Base-by-base conservation (phyloP, 2,888 invertebrate genomes). In the Eurytoma californica region DNA sequence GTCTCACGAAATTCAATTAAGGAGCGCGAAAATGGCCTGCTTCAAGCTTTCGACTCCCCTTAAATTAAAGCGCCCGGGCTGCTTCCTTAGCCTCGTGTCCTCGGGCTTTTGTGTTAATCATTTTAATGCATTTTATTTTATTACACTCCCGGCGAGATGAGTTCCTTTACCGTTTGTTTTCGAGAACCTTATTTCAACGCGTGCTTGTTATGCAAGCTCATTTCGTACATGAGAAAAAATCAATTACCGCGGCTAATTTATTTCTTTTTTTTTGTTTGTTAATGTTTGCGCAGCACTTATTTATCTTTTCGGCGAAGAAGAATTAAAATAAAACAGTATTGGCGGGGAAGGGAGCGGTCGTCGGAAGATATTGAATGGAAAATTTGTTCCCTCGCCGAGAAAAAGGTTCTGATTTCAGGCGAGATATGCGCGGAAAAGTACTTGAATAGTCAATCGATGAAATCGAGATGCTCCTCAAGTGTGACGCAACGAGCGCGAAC, bases 1-100 rank as follows among this genome's bases (percentile, higher is more conserved):
- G 63, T 63, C 57, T 69, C 63, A 53, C 63, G 63, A 69, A 69
- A 76, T 76, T 76, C 76, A 76, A 76, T 76, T 76, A 76, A 63
- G 49, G 9, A 49, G 69, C 55, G 63, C 63, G 47, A 57, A 69
- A 74, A 58, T 69, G 55, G n/a, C 39, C 53, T 24, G 4, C 24
- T 20, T 30, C 30, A 20, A 51, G 2, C 57, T 47, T 18, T n/a
- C 9, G n/a, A 18, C 24, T 55, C n/a, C n/a, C 24, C 20, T 9
- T 39, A 51, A 53, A 69, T 57, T 63, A 53, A 68, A 63, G 61
- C 13, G 68, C 39, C 57, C 18, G 18, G 24, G 9, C 39, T 28
- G 28, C 28, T 55, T 12, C 68, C 39, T 28, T 57, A 24, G n/a
- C n/a, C 68, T 39, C 51, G 9, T 30, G 39, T 51, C 70, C 39